phyloP scores from a whole-genome alignment of 2,113 vertebrate genomes.

The Catagonus wagneri region DNA sequence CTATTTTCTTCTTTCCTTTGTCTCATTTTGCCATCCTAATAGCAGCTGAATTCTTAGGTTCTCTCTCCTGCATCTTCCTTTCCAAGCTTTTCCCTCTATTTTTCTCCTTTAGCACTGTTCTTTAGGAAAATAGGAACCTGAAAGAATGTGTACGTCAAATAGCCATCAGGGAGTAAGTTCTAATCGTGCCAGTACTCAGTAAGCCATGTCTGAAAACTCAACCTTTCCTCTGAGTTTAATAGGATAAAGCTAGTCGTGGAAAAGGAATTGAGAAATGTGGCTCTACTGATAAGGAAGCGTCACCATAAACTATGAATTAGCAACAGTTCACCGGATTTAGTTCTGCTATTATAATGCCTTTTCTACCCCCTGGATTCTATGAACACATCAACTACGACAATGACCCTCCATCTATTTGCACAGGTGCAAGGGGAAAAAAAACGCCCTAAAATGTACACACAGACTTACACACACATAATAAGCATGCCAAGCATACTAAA shows the following conservation, averaged over 20 bases:
- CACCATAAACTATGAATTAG: slow-evolving; percentile 84
- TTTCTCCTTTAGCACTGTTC: slow-evolving; percentile 62
- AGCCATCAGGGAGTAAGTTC: slow-evolving; percentile 80
- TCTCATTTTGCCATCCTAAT: not conserved
- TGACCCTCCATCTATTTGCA: slow-evolving; percentile 84
- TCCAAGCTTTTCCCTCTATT: slow-evolving; percentile 14
- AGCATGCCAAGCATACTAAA: slow-evolving; percentile 14
- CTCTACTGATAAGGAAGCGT: slow-evolving; percentile 86
- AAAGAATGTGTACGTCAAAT: slow-evolving; percentile 75
- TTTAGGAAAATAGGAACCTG: slow-evolving; percentile 60
- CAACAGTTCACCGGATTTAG: slow-evolving; percentile 79
- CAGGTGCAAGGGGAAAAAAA: slow-evolving; percentile 69
- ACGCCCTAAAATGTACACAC: not conserved
- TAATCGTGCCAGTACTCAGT: slow-evolving; percentile 82
- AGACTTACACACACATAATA: not conserved
- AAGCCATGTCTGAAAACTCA: slow-evolving; percentile 82
- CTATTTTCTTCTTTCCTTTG: not conserved
- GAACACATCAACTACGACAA: slow-evolving; percentile 79
- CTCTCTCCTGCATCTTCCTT: not conserved
- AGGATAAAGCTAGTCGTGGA: slow-evolving; percentile 83
- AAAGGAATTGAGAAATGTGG: slow-evolving; percentile 86
- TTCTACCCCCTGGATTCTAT: slow-evolving; percentile 80
- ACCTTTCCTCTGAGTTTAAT: slow-evolving; percentile 84
- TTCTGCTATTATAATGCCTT: slow-evolving; percentile 77
- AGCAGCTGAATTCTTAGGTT: not conserved